These are phyloP conservation scores for Origma solitaria DNA, from an alignment of 2,113 vertebrate species.

Conservation along the genomic window DNA sequence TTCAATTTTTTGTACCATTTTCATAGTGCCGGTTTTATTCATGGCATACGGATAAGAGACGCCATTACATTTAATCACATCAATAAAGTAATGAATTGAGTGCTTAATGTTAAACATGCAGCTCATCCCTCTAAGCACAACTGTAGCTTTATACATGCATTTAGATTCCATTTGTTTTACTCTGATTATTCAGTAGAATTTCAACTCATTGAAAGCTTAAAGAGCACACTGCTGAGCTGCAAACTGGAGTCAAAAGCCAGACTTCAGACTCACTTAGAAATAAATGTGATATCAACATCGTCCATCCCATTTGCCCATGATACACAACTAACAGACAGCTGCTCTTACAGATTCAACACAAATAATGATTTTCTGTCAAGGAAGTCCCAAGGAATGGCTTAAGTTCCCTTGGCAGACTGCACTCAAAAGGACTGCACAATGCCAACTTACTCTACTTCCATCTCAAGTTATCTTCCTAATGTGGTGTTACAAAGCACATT, in stretches of 20 bases:
- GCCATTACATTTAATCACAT: neutral
- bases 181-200: neutral
- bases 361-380: constrained; percentile 11
- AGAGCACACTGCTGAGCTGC: neutral
- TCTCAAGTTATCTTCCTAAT: neutral
- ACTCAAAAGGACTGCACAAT: neutral
- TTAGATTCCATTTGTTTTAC: neutral
- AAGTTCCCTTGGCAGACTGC: neutral
- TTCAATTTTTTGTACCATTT: neutral
- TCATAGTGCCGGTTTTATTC: neutral
- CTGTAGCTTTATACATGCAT: neutral
- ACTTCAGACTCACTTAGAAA: neutral
- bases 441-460: neutral
- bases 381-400: neutral
- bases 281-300: neutral
- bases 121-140: neutral
- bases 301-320: neutral
- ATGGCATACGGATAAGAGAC: neutral
- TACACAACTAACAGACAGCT: neutral
- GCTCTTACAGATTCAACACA: neutral
- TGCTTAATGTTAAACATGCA: neutral
- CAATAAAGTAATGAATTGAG: neutral
- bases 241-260: neutral
- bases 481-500: neutral
- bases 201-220: neutral